phyloP scores from a whole-genome alignment of 2,113 vertebrate species.

The Lepus timidus region DNA sequence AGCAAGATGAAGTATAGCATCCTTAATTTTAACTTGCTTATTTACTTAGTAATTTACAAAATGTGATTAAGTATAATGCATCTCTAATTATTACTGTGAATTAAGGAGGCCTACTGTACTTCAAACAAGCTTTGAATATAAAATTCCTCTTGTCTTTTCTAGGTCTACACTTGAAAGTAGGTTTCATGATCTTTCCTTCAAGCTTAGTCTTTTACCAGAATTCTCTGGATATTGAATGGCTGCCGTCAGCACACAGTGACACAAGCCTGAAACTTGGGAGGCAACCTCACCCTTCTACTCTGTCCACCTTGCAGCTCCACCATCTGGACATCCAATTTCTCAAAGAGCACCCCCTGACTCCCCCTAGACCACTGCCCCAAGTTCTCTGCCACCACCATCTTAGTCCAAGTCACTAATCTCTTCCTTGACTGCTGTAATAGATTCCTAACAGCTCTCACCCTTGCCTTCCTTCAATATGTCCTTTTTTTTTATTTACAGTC shows the following conservation, averaged over 20 bases:
- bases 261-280: not conserved
- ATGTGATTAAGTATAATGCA: conserved; percentile 34
- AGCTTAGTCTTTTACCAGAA: not conserved
- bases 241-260: not conserved
- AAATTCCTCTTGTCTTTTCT: conserved; percentile 39
- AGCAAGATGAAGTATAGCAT: conserved; percentile 25
- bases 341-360: not conserved
- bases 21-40: conserved; percentile 62
- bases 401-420: not conserved
- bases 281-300: not conserved
- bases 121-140: not conserved
- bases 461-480: not conserved
- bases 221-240: not conserved
- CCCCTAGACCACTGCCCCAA: no score
- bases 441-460: not conserved
- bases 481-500: not conserved
- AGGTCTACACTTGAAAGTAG: conserved; percentile 14
- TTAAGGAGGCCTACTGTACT: conserved; percentile 34
- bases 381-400: not conserved
- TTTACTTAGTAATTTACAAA: conserved; percentile 66
- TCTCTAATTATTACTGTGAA: conserved; percentile 38
- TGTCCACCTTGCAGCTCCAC: no score
- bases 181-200: not conserved
- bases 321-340: not conserved
- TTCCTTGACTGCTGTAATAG: not conserved